These are phyloP conservation scores for Caenorhabditis drosophilae DNA, from an alignment of 2,888 invertebrate species.

Conservation along the genomic window DNA sequence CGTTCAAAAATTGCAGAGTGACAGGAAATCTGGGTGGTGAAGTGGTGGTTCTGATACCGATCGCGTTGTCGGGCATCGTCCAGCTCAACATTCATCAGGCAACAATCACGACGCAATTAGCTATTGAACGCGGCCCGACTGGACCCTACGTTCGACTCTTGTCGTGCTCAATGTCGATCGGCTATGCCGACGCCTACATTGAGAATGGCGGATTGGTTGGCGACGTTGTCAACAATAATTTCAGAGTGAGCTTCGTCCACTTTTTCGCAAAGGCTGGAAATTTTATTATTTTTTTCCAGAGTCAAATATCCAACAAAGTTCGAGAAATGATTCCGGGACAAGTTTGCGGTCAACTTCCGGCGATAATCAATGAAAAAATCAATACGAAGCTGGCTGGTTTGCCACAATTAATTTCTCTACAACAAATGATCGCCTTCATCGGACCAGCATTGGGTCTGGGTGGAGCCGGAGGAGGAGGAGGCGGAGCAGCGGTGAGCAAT, in stretches of 20 bases:
- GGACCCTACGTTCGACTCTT: slow-evolving; percentile 51
- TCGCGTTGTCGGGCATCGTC: slow-evolving; percentile 62
- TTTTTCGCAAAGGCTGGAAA: slow-evolving; percentile 28
- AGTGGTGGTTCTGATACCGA: slow-evolving; percentile 61
- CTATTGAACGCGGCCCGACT: slow-evolving; percentile 48
- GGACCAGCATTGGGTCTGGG: slow-evolving; percentile 54
- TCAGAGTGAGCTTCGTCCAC: slow-evolving; percentile 53
- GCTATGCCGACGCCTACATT: slow-evolving; percentile 64
- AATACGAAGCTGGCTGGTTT: slow-evolving; percentile 55
- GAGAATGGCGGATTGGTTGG: slow-evolving; percentile 66
- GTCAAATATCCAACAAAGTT: slow-evolving; percentile 51
- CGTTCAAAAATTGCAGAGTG: slow-evolving; percentile 44
- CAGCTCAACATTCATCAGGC: slow-evolving; percentile 63
- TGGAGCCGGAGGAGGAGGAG: slow-evolving; percentile 14
- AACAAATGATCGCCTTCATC: slow-evolving; percentile 58
- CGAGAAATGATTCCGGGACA: slow-evolving; percentile 58
- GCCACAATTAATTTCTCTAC: slow-evolving; percentile 58
- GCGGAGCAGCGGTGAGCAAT: no score
- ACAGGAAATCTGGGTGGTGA: slow-evolving; percentile 67
- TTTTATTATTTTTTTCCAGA: slow-evolving; percentile 30
- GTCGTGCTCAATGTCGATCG: slow-evolving; percentile 55
- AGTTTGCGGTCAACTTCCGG: slow-evolving; percentile 60
- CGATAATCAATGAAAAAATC: slow-evolving; percentile 59
- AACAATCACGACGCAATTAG: slow-evolving; percentile 49
- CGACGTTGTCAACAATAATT: slow-evolving; percentile 64